Evolutionary conservation across 1,140 invertebrate genomes (phyloP), one percentile per base, ranked within the genome.

Genomic region (Wiebesia pumilae): DNA sequence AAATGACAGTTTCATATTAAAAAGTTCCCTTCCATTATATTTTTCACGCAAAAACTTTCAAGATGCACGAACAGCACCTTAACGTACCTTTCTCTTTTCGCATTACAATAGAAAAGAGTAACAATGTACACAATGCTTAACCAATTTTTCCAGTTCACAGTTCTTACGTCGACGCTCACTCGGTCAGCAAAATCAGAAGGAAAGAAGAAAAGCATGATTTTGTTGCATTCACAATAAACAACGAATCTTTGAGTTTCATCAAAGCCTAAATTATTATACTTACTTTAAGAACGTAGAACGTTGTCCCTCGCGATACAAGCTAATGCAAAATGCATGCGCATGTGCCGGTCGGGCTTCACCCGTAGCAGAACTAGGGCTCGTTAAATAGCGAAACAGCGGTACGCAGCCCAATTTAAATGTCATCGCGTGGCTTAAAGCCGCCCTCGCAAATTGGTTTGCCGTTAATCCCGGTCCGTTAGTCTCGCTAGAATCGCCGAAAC

Each of bases 381-480:
- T 47, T 77, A 77, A 77, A 77, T 77, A n/a, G 27, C 38, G 27
- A 77, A 77, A 77, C 24, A 40, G 19, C 73, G 40, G 9, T n/a
- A 10, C 58, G 4, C 24, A 27, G 58, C 24, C 71, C 43, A 83
- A 80, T 81, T 67, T 84, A 43, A 80, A 80, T 69, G 86, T 83
- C 80, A 77, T 83, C 71, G 47, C 24, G 43, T 7, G 75, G 33
- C 75, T 33, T 30, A 80, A 54, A 62, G 38, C 16, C 47, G 35
- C 73, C 81, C 85, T 88, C 88, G 85, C 83, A 88, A 88, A 87
- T 88, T 88, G 82, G 86, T 78, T 83, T 58, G 21, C 79, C 87
- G 90, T 91, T 91, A 91, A 92, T 91, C 88, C 89, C 84, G 89
- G n/a, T n/a, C 79, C 87, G 90, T 91, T 91, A 91, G 91, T 91